Evolutionary conservation across 2,797 vertebrate genomes (phyloP).

Genomic region (Cossypha heuglini): DNA sequence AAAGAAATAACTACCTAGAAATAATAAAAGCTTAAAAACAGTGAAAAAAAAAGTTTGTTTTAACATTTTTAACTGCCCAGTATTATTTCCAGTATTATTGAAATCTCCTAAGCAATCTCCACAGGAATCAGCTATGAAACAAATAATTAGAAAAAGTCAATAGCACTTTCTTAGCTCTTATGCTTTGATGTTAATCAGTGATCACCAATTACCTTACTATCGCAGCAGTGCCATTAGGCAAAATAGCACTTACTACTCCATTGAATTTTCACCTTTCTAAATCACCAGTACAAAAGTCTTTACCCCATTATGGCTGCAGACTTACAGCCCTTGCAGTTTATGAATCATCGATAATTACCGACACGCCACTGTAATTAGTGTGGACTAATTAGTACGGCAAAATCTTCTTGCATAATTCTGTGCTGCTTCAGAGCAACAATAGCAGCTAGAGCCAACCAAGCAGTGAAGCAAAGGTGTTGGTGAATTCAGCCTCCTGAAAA

Average conservation of each 20-base stretch:
- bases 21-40: not conserved
- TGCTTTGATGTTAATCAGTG: not conserved
- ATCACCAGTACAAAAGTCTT: not conserved
- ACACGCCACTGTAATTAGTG: not conserved
- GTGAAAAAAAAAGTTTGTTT: not conserved
- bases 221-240: not conserved
- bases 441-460: not conserved
- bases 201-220: not conserved
- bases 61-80: not conserved
- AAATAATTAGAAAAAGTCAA: not conserved
- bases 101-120: not conserved
- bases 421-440: not conserved
- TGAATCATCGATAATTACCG: not conserved
- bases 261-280: not conserved
- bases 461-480: not conserved
- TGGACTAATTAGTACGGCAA: not conserved
- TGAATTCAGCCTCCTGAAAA: not conserved
- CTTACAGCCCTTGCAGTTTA: not conserved
- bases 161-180: not conserved
- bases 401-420: not conserved
- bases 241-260: not conserved
- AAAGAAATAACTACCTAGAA: not conserved
- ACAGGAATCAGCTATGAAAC: not conserved
- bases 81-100: not conserved
- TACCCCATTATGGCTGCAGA: not conserved